Percentiles rank a stretch among this genome's conserved stretches.
Conservation (phyloP, 2,113 vertebrate genomes). For the Ariopsis seemanni region DNA sequence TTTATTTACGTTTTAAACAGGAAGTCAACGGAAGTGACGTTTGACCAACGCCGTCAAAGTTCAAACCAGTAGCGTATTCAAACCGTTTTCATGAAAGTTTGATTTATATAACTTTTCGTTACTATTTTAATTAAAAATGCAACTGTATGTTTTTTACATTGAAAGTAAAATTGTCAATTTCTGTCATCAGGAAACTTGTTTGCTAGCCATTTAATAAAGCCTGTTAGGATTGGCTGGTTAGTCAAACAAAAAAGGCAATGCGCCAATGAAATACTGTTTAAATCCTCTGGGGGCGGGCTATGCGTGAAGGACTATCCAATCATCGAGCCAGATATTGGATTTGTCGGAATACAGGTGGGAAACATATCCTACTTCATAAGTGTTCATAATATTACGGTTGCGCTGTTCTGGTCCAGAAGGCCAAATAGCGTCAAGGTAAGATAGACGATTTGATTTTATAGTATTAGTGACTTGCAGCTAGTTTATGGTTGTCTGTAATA, state of each 20-base stretch:
- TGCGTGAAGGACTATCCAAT: background rate
- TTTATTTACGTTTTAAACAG: background rate
- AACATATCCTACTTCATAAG: slow-evolving; percentile 45
- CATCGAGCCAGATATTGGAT: background rate
- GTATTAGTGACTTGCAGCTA: background rate
- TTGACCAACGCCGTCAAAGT: background rate
- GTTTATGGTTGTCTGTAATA: background rate
- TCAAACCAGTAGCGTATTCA: background rate
- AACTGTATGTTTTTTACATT: background rate
- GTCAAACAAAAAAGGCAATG: background rate
- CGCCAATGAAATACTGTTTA: background rate
- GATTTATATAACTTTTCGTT: background rate
- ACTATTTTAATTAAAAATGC: background rate
- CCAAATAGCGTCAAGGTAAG: slow-evolving; percentile 79
- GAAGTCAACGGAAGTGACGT: slow-evolving; percentile 9
- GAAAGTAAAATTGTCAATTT: background rate
- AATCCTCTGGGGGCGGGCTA: background rate
- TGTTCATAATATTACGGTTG: slow-evolving; percentile 21
- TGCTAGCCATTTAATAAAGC: background rate
- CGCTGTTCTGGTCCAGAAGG: slow-evolving; percentile 80
- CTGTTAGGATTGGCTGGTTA: background rate
- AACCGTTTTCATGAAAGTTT: background rate
- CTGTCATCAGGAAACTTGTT: too few relatives aligned
- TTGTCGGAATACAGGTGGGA: background rate
- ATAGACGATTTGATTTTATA: background rate